phyloP scores from a whole-genome alignment of 2,113 vertebrate species.

The Benitochromis conjunctus region DNA sequence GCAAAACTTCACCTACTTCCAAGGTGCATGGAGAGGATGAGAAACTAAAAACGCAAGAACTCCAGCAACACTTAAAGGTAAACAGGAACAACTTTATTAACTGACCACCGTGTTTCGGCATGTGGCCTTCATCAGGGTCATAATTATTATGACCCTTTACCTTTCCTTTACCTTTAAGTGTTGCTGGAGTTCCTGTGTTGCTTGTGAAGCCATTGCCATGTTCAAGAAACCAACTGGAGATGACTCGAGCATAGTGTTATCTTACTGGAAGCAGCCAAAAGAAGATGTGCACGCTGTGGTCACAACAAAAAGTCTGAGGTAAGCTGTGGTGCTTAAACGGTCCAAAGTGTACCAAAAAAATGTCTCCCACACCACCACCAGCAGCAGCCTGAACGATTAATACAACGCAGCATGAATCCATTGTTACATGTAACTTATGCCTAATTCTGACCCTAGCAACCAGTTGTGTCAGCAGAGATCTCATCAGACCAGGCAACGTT shows the following conservation, averaged over 20 bases:
- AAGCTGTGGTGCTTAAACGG: not conserved
- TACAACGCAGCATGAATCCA: not conserved
- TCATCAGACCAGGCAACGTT: not conserved
- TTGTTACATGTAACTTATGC: not conserved
- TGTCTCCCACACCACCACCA: not conserved
- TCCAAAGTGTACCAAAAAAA: not conserved
- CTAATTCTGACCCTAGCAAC: not conserved
- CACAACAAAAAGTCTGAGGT: not conserved
- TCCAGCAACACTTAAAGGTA: too few species aligned
- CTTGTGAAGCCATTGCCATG: not conserved
- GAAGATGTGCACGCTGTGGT: not conserved
- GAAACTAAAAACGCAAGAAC: too few species aligned
- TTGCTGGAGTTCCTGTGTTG: too few species aligned
- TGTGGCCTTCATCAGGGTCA: too few species aligned
- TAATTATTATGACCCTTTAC: too few species aligned
- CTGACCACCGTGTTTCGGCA: too few species aligned
- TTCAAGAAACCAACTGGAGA: not conserved
- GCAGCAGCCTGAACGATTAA: rapidly evolving
- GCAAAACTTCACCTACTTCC: too few species aligned
- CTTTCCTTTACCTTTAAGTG: too few species aligned
- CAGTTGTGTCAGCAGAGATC: not conserved
- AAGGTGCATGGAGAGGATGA: too few species aligned
- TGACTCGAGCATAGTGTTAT: not conserved
- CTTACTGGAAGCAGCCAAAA: not conserved
- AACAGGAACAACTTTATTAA: too few species aligned